phyloP scores from a whole-genome alignment of 1,140 invertebrate species.

The Tetramorium parvispinum region DNA sequence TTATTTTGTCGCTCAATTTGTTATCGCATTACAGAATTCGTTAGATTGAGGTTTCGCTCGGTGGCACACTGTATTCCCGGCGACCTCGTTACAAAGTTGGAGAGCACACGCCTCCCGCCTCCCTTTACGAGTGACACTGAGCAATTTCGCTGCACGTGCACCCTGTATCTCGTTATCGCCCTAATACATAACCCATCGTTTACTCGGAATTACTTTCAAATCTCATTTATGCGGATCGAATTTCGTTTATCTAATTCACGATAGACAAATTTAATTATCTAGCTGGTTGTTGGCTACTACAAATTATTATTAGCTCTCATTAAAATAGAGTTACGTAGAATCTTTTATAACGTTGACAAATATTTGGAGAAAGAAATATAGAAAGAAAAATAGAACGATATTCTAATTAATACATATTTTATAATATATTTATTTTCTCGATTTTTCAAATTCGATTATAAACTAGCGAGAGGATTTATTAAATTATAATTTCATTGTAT shows the following conservation, averaged over 20 bases:
- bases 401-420: background rate
- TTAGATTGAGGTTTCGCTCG: constrained; percentile 20
- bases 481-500: background rate
- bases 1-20: background rate
- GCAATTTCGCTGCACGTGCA: constrained; percentile 54
- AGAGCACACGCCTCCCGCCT: constrained; percentile 19
- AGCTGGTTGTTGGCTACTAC: background rate
- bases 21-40: constrained; percentile 29
- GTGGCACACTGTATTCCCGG: background rate
- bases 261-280: constrained; percentile 19
- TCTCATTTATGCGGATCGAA: background rate
- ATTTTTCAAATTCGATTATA: background rate
- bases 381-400: background rate
- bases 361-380: background rate
- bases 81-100: constrained; percentile 59
- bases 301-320: background rate
- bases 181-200: background rate
- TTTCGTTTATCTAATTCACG: background rate
- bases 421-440: background rate
- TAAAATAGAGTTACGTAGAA: background rate
- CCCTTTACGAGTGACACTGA: constrained; percentile 31
- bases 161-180: constrained; percentile 10
- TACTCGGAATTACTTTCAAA: background rate
- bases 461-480: background rate
- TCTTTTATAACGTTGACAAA: background rate